Evolutionary conservation across 2,797 vertebrate genomes (phyloP).

Genomic region (Babyrousa celebensis): DNA sequence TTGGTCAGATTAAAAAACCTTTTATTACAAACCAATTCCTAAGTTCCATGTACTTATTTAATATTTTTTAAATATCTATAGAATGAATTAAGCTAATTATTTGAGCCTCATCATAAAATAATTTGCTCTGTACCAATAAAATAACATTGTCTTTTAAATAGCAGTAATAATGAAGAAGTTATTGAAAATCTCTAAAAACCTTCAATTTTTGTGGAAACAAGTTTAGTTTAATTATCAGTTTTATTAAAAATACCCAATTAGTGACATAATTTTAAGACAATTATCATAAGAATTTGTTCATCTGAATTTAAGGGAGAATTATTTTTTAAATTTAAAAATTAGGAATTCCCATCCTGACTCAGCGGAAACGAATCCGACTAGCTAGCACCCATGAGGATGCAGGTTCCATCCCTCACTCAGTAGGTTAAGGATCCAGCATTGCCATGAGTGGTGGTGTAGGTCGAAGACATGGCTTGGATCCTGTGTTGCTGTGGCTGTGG

Average conservation of each 20-base stretch:
- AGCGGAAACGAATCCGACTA: too few relatives aligned
- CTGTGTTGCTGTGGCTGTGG: too few relatives aligned
- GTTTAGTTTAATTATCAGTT: conserved; percentile 21
- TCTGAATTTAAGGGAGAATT: conserved; percentile 45
- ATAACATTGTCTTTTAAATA: conserved; percentile 68
- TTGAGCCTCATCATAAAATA: conserved; percentile 68
- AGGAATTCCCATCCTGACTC: too few relatives aligned
- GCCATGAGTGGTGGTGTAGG: too few relatives aligned
- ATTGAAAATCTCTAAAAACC: conserved; percentile 56
- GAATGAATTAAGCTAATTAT: conserved; percentile 18
- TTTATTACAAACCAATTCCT: conserved; percentile 53
- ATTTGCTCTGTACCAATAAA: conserved; percentile 46
- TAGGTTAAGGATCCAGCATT: too few relatives aligned
- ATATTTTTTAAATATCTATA: neutral
- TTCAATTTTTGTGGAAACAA: conserved; percentile 63
- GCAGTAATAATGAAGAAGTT: conserved; percentile 36
- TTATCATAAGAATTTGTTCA: conserved; percentile 46
- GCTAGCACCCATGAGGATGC: too few relatives aligned
- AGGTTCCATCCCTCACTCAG: too few relatives aligned
- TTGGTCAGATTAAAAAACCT: conserved; percentile 26
- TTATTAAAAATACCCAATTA: conserved; percentile 60
- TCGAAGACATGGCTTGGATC: too few relatives aligned
- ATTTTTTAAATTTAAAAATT: conserved; percentile 35
- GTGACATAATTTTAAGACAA: conserved; percentile 52
- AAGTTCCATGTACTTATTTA: conserved; percentile 24